Evolutionary conservation across 2,888 invertebrate genomes (phyloP), one percentile per base, ranked within the genome.

Genomic region (Fissipunctia ypsillon): DNA sequence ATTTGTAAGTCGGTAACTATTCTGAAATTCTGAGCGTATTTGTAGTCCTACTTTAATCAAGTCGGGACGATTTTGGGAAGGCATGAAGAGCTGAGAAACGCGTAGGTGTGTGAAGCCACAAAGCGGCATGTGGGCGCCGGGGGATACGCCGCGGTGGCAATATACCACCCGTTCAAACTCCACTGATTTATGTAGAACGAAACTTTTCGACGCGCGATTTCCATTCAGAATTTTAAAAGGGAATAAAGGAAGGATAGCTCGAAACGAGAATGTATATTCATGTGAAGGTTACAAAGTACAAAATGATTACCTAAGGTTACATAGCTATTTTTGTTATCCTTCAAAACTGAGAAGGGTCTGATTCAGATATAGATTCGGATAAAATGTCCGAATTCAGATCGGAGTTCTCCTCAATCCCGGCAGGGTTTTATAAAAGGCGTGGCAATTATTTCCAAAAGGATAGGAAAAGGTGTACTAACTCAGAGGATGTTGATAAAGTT

Each of bases 161-260:
- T 73, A 67, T 69, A 54, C 60, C 50, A 31, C 22, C 69, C 69
- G 60, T 50, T 67, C 76, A 70, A 70, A 81, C 70, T 69, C 45
- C 64, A 65, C 84, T 73, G 84, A 80, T 84, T 83, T 69, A 83
- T 66, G 80, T 69, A 73, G 43, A 73, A 56, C 28, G 43, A 83
- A 83, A 84, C 64, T 80, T 74, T 68, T 60, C 56, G 56, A 56
- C 35, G 56, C 45, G 66, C 59, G 52, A 80, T 84, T 84, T 67
- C 31, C 56, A 73, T 78, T 69, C 68, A n/a, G 56, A 65, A 61
- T 68, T 61, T 83, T 50, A 41, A 72, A 69, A 78, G 52, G 56
- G 59, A 68, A 81, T 64, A 74, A 63, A 64, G 52, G n/a, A 25
- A 45, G 45, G 45, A 61, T 35, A 41, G 14, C 64, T 14, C 25